These are phyloP conservation scores for Acanthaster planci DNA, from an alignment of 35 echinoderm and acorn worm genomes.

Conservation along the genomic window DNA sequence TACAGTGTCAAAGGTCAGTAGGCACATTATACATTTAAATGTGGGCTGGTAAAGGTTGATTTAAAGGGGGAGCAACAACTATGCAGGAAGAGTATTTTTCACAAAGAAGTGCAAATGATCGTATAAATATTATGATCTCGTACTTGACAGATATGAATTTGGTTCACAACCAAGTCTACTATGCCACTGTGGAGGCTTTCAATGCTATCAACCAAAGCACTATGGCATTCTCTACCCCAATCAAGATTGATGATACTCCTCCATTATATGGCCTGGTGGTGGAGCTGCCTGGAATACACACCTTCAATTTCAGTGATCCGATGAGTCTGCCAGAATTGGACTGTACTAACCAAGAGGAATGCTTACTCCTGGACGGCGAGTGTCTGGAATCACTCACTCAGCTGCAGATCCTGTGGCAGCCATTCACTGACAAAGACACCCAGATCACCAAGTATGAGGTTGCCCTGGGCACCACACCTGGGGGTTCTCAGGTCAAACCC, in stretches of 20 bases:
- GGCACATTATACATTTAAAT: too few species aligned
- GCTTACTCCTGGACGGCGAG: background rate
- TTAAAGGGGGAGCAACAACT: too few species aligned
- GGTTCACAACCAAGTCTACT: background rate
- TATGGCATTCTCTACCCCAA: conserved; percentile 37
- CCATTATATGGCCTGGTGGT: conserved; percentile 35
- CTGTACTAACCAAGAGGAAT: background rate
- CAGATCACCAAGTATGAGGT: conserved; percentile 34
- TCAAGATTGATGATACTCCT: conserved; percentile 44
- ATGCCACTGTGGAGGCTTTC: conserved; percentile 31
- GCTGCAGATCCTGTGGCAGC: conserved; percentile 44
- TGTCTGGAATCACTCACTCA: conserved; percentile 47
- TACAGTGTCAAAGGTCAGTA: conserved; percentile 21
- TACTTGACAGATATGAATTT: conserved; percentile 13
- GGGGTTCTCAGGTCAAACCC: background rate
- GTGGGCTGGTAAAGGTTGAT: too few species aligned
- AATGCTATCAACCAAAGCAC: conserved; percentile 15
- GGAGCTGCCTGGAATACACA: conserved; percentile 33
- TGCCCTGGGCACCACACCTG: conserved; percentile 6
- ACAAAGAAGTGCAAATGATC: too few species aligned
- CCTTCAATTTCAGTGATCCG: background rate
- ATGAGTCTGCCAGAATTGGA: background rate
- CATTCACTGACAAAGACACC: conserved; percentile 42
- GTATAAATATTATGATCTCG: too few species aligned
- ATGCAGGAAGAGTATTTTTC: too few species aligned